These are phyloP conservation scores for Luperina nickerlii DNA, from an alignment of 2,888 invertebrate genomes.

Conservation along the genomic window DNA sequence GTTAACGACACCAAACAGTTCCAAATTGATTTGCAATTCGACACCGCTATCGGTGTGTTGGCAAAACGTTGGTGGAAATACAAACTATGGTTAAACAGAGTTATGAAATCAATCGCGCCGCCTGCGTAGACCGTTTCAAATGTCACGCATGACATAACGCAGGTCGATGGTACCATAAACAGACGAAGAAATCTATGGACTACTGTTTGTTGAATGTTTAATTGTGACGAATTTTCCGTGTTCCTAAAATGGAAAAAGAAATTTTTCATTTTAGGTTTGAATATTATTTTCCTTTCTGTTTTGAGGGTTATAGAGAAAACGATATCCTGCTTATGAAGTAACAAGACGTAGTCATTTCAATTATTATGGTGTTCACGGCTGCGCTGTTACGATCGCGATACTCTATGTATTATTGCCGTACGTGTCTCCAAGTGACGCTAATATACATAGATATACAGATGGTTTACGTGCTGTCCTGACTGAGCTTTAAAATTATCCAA, in stretches of 20 bases:
- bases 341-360: constrained; percentile 6
- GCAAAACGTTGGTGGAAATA: constrained; percentile 71
- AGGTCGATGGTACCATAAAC: constrained; percentile 64
- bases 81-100: constrained; percentile 74
- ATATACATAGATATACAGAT: constrained; percentile 6
- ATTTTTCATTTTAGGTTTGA: background rate
- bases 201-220: constrained; percentile 13
- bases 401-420: constrained; percentile 32
- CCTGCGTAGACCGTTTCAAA: constrained; percentile 68
- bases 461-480: constrained; percentile 1
- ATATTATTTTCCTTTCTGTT: background rate
- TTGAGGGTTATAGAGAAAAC: background rate
- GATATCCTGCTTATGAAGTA: constrained; percentile 6
- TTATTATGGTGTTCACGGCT: constrained; percentile 23
- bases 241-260: background rate
- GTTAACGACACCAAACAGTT: constrained; percentile 40
- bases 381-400: constrained; percentile 27
- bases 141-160: constrained; percentile 75
- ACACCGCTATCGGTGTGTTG: constrained; percentile 64
- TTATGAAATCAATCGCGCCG: constrained; percentile 78
- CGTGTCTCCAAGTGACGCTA: constrained; percentile 9
- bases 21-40: constrained; percentile 76
- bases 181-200: constrained; percentile 59
- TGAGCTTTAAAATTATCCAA: constrained; percentile 3
- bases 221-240: constrained; percentile 5